These are phyloP conservation scores for Calliopsis andreniformis DNA, from an alignment of 1,140 invertebrate species.

Conservation along the genomic window DNA sequence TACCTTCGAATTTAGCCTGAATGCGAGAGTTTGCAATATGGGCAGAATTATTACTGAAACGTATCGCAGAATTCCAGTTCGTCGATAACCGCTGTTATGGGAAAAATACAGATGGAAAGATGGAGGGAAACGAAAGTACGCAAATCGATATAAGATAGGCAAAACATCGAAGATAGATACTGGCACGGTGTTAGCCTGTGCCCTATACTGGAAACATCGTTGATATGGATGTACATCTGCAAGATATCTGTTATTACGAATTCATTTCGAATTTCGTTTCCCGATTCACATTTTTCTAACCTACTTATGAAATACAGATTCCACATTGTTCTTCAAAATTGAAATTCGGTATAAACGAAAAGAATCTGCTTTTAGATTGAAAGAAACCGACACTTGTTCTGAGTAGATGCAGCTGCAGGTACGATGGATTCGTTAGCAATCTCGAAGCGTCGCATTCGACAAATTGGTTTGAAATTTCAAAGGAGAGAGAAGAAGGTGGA, in stretches of 20 bases:
- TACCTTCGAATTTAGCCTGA: neutral
- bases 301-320: no score
- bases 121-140: neutral
- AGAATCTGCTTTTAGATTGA: no score
- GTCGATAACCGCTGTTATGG: neutral
- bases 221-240: no score
- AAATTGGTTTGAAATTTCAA: slow-evolving; percentile 17
- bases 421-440: neutral
- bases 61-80: neutral
- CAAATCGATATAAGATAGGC: neutral
- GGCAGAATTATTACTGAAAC: neutral
- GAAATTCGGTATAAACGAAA: no score
- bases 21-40: neutral
- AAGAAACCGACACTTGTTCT: slow-evolving; percentile 5
- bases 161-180: neutral
- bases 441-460: neutral
- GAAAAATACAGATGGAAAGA: neutral
- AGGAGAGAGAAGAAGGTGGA: no score
- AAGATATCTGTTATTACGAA: no score
- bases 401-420: no score
- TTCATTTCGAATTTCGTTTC: no score
- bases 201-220: no score
- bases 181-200: no score
- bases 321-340: no score
- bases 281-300: neutral